Base-by-base conservation (phyloP, 2,797 vertebrate species). In the Sebastes matsubarae region DNA sequence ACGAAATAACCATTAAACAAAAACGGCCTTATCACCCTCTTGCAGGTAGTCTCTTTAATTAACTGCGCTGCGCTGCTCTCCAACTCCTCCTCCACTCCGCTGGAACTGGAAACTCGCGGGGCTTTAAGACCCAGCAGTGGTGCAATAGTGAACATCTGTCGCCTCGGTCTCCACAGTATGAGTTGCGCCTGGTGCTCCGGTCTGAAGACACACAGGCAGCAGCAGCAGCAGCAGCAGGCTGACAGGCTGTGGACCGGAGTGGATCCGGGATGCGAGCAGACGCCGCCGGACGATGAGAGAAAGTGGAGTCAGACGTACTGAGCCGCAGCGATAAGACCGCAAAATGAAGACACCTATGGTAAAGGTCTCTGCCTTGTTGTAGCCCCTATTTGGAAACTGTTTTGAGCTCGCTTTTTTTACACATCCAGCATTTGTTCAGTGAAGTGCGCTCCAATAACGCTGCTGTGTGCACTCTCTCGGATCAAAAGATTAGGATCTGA, bases 311-410 rank as follows among this genome's bases (percentile, higher is more conserved):
- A 71, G 89, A 95, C 93, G 93, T 89, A 66, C 89, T 86, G 93
- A 96, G 90, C 91, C 92, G 89, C 94, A 92, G 92, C 88, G 88
- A 89, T 91, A 90, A 92, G 88, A 90, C 92, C 85, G 92, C 96
- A 97, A 94, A 86, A 99, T 99, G 98, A 99, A 97, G 97, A 97
- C 97, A 92, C 95, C 97, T 87, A 94, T 97, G 98, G 98, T 99
- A 96, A 97, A 94, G 81, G 80, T 90, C 67, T 77, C 55, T 65
- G 52, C 32, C 55, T 5, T 77, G 78, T 89, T 77, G 78, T 89
- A 90, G 81, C 87, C 13, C 68, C 52, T n/a, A 1, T 10, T 25
- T 25, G 46, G 18, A 50, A 86, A 87, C 70, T 85, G 54, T 87
- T 80, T 20, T 20, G 50, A 9, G 20, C 50, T 52, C 50, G 57